Conservation (phyloP, 2,888 invertebrate species). For the Protodeltote pygarga region DNA sequence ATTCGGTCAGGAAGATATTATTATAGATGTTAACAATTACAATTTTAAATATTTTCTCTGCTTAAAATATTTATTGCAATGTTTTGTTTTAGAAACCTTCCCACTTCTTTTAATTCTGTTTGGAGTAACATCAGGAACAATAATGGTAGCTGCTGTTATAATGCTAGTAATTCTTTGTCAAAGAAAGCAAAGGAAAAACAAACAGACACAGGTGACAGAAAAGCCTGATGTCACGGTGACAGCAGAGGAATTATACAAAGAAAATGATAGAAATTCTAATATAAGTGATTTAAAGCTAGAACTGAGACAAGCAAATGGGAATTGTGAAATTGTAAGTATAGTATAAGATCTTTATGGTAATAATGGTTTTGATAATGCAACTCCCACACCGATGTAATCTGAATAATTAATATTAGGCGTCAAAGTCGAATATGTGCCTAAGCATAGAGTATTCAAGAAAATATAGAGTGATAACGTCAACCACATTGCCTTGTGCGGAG, state of each 20-base stretch:
- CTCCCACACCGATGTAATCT: not conserved
- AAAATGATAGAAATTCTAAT: conserved; percentile 96
- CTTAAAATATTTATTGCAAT: not conserved
- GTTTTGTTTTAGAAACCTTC: conserved; percentile 88
- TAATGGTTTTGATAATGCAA: not conserved
- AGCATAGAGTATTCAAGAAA: too few species aligned
- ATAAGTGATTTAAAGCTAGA: conserved; percentile 97
- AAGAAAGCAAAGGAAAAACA: conserved; percentile 88
- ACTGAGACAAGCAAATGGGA: conserved; percentile 93
- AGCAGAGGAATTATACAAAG: conserved; percentile 87
- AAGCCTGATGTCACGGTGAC: conserved; percentile 88
- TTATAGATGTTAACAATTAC: too few species aligned
- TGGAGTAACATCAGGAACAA: conserved; percentile 94
- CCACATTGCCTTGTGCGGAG: too few species aligned
- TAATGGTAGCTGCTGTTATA: conserved; percentile 93
- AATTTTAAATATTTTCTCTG: too few species aligned
- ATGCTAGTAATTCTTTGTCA: conserved; percentile 95
- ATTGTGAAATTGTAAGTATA: conserved; percentile 90
- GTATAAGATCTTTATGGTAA: not conserved
- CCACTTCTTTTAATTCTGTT: conserved; percentile 94
- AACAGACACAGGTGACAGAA: conserved; percentile 78
- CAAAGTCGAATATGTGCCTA: too few species aligned
- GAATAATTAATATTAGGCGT: too few species aligned
- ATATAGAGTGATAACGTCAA: too few species aligned
- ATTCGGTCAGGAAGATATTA: not conserved